A percentile compares a stretch with the other conserved stretches of the same genome.
Evolutionary conservation across 1,140 invertebrate genomes (phyloP).

Genomic region (Sinella curviseta): DNA sequence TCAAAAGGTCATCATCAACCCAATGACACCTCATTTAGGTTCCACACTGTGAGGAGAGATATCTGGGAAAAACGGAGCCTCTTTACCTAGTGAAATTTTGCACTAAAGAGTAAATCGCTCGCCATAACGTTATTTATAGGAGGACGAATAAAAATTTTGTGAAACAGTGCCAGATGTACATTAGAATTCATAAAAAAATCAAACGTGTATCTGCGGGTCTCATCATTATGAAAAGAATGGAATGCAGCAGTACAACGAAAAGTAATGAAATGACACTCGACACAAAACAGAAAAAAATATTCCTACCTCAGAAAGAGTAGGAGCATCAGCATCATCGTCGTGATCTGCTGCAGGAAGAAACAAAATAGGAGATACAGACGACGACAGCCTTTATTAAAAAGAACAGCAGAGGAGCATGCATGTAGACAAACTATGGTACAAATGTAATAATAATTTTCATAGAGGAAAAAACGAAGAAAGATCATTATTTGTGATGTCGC

Average conservation of each 20-base stretch:
- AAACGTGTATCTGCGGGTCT: no score
- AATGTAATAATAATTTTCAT: neutral
- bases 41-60: neutral
- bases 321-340: neutral
- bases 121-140: no score
- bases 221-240: neutral
- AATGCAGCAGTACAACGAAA: neutral
- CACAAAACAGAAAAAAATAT: neutral
- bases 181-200: neutral
- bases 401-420: neutral
- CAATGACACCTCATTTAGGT: neutral
- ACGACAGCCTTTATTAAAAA: neutral
- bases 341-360: neutral
- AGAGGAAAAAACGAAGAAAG: constrained; percentile 6
- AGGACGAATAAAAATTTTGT: neutral
- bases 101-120: no score
- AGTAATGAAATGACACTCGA: neutral
- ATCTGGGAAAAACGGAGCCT: neutral
- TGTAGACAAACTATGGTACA: neutral
- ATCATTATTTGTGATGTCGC: constrained; percentile 21
- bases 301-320: neutral
- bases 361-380: neutral
- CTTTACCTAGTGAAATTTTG: no score
- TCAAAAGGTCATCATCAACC: neutral
- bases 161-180: neutral